phyloP scores from a whole-genome alignment of 2,113 vertebrate species.

The Perccottus glenii region DNA sequence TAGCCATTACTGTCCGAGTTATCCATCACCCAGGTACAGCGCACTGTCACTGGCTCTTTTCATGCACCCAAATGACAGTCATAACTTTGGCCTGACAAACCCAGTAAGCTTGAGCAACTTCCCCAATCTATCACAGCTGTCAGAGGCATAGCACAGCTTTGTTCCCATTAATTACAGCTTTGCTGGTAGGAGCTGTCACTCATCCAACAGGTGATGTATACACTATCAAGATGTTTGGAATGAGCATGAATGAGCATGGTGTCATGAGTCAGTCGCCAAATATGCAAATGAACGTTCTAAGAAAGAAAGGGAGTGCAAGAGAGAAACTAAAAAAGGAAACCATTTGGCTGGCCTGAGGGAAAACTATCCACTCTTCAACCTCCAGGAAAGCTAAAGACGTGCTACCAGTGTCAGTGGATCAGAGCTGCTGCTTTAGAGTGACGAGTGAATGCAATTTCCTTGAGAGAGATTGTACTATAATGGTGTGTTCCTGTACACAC shows the following conservation, averaged over 20 bases:
- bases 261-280: constrained; percentile 53
- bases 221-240: constrained; percentile 55
- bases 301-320: constrained; percentile 12
- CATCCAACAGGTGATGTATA: constrained; percentile 52
- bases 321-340: constrained; percentile 55
- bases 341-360: constrained; percentile 58
- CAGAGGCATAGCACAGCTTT: constrained; percentile 60
- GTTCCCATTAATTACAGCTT: constrained; percentile 76
- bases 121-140: constrained; percentile 75
- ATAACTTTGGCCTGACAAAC: constrained; percentile 67
- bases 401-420: constrained; percentile 66
- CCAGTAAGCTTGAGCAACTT: constrained; percentile 70
- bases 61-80: constrained; percentile 63
- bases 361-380: constrained; percentile 50
- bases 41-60: constrained; percentile 58
- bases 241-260: constrained; percentile 54
- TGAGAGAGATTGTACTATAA: constrained; percentile 60
- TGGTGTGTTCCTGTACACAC: constrained; percentile 51
- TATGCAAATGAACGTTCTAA: constrained; percentile 48
- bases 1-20: constrained; percentile 49
- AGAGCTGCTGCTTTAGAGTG: constrained; percentile 58
- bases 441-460: constrained; percentile 73
- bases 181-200: constrained; percentile 66
- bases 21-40: constrained; percentile 63
- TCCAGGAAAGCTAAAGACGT: constrained; percentile 58